A percentile compares a stretch with the other conserved stretches of the same genome.
Conservation (phyloP, 2,113 vertebrate genomes). For the Sturnus vulgaris region DNA sequence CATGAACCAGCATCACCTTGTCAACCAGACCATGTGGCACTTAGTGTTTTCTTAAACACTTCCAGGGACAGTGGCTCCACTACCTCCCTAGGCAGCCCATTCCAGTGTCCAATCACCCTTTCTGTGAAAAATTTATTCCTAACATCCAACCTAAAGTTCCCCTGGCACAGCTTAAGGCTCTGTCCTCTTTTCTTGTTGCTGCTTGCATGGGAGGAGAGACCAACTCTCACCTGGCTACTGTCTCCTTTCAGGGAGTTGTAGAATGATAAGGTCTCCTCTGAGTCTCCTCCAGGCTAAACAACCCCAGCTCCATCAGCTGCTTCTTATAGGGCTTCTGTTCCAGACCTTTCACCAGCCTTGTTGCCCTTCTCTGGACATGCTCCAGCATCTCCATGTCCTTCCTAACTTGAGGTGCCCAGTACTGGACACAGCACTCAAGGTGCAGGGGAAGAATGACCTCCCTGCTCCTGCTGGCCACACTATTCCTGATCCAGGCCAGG, state of each 20-base stretch:
- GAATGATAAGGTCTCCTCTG: background rate
- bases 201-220: background rate
- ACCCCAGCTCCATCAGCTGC: accelerated
- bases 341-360: background rate
- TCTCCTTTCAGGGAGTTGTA: no score
- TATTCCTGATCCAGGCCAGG: background rate
- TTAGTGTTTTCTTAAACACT: background rate
- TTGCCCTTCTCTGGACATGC: accelerated
- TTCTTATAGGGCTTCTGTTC: background rate
- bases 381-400: accelerated
- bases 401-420: background rate
- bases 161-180: background rate
- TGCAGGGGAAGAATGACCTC: no score
- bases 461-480: background rate
- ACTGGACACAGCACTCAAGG: background rate
- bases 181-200: background rate
- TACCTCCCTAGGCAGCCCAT: background rate
- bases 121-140: background rate
- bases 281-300: background rate
- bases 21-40: background rate
- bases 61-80: accelerated
- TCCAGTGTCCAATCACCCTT: no score
- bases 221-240: accelerated
- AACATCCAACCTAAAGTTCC: background rate
- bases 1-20: background rate